These are phyloP conservation scores for Sphenodon punctatus DNA, from an alignment of 2,797 vertebrate species.

Conservation along the genomic window DNA sequence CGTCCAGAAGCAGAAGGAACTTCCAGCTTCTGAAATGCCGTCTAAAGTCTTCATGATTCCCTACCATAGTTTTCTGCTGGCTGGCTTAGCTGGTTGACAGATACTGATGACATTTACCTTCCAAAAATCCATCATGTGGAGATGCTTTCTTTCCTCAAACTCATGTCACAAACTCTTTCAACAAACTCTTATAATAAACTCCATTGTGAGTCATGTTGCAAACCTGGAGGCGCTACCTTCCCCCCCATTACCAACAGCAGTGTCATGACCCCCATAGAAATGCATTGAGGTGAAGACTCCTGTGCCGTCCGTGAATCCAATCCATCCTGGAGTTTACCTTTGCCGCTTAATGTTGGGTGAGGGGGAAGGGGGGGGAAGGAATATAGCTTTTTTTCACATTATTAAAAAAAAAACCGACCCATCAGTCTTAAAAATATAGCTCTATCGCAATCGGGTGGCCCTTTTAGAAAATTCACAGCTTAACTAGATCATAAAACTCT, in stretches of 20 bases:
- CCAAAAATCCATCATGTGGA: neutral
- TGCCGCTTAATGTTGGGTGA: neutral
- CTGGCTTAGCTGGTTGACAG: neutral
- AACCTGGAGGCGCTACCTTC: no score
- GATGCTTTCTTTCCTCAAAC: neutral
- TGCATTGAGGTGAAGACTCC: neutral
- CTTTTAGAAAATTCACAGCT: slow-evolving; percentile 66
- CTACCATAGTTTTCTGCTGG: neutral
- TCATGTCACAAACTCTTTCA: no score
- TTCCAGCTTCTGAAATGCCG: slow-evolving; percentile 1
- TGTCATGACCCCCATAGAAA: neutral
- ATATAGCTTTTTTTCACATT: neutral
- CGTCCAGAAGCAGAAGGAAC: slow-evolving; percentile 20
- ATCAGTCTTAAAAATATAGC: slow-evolving; percentile 46
- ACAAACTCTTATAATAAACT: no score
- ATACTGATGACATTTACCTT: neutral
- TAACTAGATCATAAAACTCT: slow-evolving; percentile 23
- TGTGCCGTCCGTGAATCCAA: neutral
- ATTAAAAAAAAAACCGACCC: neutral
- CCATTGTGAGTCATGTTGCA: no score
- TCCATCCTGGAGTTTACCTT: neutral
- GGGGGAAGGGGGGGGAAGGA: neutral
- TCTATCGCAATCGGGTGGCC: slow-evolving; percentile 13
- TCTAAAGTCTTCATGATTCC: slow-evolving; percentile 14
- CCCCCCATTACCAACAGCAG: neutral